Evolutionary conservation across 1,140 invertebrate species (phyloP), one percentile per base, ranked within the genome.

Genomic region (Sarcophaga peregrina): DNA sequence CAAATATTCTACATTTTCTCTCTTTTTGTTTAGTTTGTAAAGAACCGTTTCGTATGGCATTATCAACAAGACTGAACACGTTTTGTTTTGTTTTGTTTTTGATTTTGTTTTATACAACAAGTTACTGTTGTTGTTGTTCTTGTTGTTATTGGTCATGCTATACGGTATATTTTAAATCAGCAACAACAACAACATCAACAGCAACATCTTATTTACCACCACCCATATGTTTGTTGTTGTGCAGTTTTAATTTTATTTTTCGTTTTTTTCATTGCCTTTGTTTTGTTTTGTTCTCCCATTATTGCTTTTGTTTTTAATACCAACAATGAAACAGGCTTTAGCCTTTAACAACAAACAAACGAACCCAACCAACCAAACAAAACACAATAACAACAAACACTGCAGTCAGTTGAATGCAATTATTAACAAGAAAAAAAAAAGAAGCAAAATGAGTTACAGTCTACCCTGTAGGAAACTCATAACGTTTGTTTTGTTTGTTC

Each of bases 1-100:
- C 20, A 68, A 20, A 20, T 10, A 45, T 46, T 74, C 10, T 10
- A 78, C 47, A 50, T 78, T 48, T 76, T 76, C 13, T 76, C 13
- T 76, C 47, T 17, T 13, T 74, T 46, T 74, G 73, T 74, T 74
- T 46, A 45, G 37, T 74, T 48, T 76, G 25, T 25, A n/a, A n/a
- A 78, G 75, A 78, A 78, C 75, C 75, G 48, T 78, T 78, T 50
- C 47, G 75, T 78, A 50, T 78, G 47, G 75, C 75, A 78, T 78
- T 78, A 20, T 78, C n/a, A 50, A 50, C 48, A 37, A 78, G 75
- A 78, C 75, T 78, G 50, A 78, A 78, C 75, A 78, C 75, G 75
- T 78, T 78, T 78, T 50, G 17, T 76, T 76, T 58, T 7, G 15
- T 58, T 58, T 58, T 50, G 9, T 76, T 76, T 58, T 7, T 58